Evolutionary conservation across 2,113 vertebrate species (phyloP), one percentile per base, ranked within the genome.

Genomic region (Crotophaga sulcirostris): DNA sequence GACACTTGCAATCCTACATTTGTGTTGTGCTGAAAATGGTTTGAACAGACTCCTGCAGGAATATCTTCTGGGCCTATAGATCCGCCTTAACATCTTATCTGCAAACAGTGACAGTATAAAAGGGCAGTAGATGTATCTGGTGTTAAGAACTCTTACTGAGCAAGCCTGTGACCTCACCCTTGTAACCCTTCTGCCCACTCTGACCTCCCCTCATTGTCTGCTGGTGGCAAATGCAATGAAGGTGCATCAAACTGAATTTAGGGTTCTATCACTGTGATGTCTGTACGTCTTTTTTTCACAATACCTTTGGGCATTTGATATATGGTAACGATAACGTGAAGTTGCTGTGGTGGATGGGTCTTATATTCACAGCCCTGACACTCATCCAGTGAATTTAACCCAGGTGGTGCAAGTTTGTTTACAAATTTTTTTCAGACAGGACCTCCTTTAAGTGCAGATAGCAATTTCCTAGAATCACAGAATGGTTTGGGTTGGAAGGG

Each of bases 1-100:
- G 0, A 38, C 11, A 1, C 21, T 42, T 45, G 3, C 6, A 19
- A 3, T 4, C 42, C 55, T 42, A 1, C n/a, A 52, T 24, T 33
- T 69, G 13, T 23, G 33, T 59, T 38, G 24, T 0, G 1, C n/a
- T 60, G 28, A 13, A 56, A 24, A 58, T 4, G 29, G 10, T 24
- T 54, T 38, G 51, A 66, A 29, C 9, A 16, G 10, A 19, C 23
- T 73, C 31, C 78, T 64, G 40, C 33, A 40, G 55, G 29, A 31
- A 2, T 17, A 2, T 62, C 62, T 76, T 47, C 44, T 3, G 3
- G 47, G 58, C 56, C 66, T 72, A 0, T 29, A 52, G 67, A 11
- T 25, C 36, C 47, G 79, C 36, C 66, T 20, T 45, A 0, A 7
- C 9, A 0, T 7, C 60, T 17, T 38, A 38, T 29, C 11, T 80